Evolutionary conservation across 2,888 invertebrate genomes (phyloP), one percentile per base, ranked within the genome.

Genomic region (Tachina lurida): DNA sequence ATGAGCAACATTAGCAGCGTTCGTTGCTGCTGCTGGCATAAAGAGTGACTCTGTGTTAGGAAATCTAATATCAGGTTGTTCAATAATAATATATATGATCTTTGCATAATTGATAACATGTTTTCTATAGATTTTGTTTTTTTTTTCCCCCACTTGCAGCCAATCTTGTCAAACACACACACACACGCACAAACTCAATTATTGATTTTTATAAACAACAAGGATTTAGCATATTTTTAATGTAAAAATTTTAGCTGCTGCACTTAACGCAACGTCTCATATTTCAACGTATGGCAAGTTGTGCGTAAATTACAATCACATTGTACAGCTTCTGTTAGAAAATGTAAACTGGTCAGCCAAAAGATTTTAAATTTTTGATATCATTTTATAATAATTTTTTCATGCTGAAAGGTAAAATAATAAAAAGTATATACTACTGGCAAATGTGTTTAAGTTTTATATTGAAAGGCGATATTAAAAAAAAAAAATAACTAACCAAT

Each of bases 21-120:
- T 31, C 31, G 22, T 56, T 52, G 58, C 12, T 19, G 73, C 76
- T 41, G 17, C 13, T 19, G 62, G 17, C 17, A 17, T 5, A 13
- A 4, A 1, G 7, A 15, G 17, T 5, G 17, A 12, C 4, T 9
- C 17, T 2, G 41, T 56, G 62, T 74, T 75, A 39, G 52, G 22
- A 78, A 78, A 71, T 73, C 41, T 58, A 56, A 74, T 70, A 80
- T 78, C 85, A 78, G 65, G 70, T 79, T 84, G 79, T 74, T 74
- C 56, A 80, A 79, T 79, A 84, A n/a, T n/a, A 83, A 77, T 83
- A 71, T 31, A 31, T 84, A 74, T 67, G 76, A 83, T 86, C 83
- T 77, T 74, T 71, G 79, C 62, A 70, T 79, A 76, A 76, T 76
- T 83, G 86, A 86, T 86, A 86, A 86, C 79, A 83, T 80, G 86